Percentiles rank a stretch among this genome's conserved stretches.
Evolutionary conservation across 2,113 vertebrate genomes (phyloP).

Genomic region (Halichoerus grypus): DNA sequence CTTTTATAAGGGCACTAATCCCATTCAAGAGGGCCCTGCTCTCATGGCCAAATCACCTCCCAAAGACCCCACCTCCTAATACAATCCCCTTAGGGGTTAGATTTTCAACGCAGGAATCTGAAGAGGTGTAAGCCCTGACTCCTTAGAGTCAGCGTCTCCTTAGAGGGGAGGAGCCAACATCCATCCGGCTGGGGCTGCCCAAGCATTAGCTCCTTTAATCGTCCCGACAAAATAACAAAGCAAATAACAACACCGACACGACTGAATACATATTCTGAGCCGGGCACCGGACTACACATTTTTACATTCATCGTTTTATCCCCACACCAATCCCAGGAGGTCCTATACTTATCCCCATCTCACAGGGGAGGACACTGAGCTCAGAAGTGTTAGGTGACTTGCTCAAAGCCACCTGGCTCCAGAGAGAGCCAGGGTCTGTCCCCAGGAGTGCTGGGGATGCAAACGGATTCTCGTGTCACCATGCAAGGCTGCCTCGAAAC

Average conservation of each 20-base stretch:
- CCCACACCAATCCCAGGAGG: background rate
- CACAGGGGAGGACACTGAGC: background rate
- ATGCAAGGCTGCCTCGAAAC: background rate
- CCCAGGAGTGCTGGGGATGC: background rate
- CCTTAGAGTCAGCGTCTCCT: too few relatives aligned
- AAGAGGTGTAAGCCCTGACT: too few relatives aligned
- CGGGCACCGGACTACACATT: background rate
- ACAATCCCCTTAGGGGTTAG: background rate
- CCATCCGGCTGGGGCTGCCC: background rate
- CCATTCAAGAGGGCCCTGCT: background rate
- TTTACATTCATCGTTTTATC: background rate
- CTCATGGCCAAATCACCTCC: background rate
- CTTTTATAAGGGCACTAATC: background rate
- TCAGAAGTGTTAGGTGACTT: background rate
- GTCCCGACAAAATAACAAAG: background rate
- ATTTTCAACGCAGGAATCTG: too few relatives aligned
- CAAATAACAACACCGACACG: accelerated
- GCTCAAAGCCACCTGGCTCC: background rate
- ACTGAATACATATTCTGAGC: background rate
- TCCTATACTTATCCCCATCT: background rate
- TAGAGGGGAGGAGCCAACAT: too few relatives aligned
- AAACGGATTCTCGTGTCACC: background rate
- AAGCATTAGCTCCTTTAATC: background rate
- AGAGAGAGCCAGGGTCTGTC: background rate
- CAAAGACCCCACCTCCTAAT: background rate